These are phyloP conservation scores for Drosophila silvestris DNA, from an alignment of 2,888 invertebrate genomes.

Conservation along the genomic window DNA sequence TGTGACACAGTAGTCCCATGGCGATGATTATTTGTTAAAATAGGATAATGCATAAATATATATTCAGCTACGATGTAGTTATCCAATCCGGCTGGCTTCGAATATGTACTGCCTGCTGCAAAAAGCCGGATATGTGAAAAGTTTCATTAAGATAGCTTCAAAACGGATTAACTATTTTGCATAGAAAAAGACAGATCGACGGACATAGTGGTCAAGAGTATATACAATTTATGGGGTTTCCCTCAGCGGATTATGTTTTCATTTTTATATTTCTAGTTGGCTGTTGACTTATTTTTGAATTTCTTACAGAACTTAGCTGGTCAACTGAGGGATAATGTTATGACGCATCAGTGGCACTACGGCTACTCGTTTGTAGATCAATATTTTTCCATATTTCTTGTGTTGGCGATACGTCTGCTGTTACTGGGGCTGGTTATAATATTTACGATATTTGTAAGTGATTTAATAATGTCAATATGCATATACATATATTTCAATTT, in stretches of 20 bases:
- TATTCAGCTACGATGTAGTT: not conserved
- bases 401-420: slow-evolving; percentile 64
- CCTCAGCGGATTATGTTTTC: not conserved
- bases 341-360: slow-evolving; percentile 76
- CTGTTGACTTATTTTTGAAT: not conserved
- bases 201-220: not conserved
- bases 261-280: not conserved
- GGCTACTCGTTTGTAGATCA: slow-evolving; percentile 65
- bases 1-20: too few relatives aligned
- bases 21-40: not conserved
- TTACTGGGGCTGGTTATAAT: slow-evolving; percentile 55
- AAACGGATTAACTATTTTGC: not conserved
- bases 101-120: too few relatives aligned
- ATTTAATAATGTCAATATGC: not conserved
- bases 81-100: not conserved
- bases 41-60: not conserved
- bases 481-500: not conserved
- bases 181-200: not conserved
- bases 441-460: slow-evolving; percentile 54
- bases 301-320: slow-evolving; percentile 59
- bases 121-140: not conserved
- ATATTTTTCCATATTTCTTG: slow-evolving; percentile 59
- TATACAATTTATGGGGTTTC: not conserved
- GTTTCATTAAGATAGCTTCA: not conserved
- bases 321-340: slow-evolving; percentile 68